Base-by-base conservation (phyloP, 2,113 vertebrate species). In the Astur gentilis region DNA sequence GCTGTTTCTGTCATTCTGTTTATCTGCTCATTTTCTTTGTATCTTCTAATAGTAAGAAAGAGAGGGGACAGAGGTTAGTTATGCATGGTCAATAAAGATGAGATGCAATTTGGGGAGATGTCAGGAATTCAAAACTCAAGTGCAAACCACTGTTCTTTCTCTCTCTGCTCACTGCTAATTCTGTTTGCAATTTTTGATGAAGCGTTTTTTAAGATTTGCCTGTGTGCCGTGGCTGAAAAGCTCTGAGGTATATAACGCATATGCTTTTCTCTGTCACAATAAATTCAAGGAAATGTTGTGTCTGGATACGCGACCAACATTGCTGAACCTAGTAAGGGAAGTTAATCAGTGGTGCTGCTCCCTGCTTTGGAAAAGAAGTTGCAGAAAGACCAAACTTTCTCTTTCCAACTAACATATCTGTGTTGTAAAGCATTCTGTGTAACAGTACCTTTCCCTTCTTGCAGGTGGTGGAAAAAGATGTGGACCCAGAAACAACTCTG, bases 401-500 rank as follows among this genome's bases (percentile, higher is more conserved):
- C 13, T 20, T 82, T 82, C 32, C 25, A 72, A 4, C 8, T 32
- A 20, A 49, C 7, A 3, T 27, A 16, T 14, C 40, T 58, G 16
- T 77, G 19, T 49, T 65, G 15, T 55, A 52, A 71, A 84, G 18
- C 23, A 12, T 82, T 60, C 60, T 52, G 15, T 78, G 19, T 94
- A 67, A 88, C 55, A 25, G 3, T 58, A 47, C 26, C 12, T 94
- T 90, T 87, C 66, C 55, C 38, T 89, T 95, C 61, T 97, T 91
- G 61, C 97, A 99, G 99, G 98, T 99, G 32, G 97, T 99, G 36
- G 99, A 99, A 97, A 98, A 97, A 89, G 97, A 99, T 65, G 98
- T 98, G 18, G 99, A 99, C 29, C 99, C 99, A 42, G 99, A 99
- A 97, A 99, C 97, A 89, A 99, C 98, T 1, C 97, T 99, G 61